Evolutionary conservation across 2,888 invertebrate species (phyloP).

Genomic region (Dryadula phaetusa): DNA sequence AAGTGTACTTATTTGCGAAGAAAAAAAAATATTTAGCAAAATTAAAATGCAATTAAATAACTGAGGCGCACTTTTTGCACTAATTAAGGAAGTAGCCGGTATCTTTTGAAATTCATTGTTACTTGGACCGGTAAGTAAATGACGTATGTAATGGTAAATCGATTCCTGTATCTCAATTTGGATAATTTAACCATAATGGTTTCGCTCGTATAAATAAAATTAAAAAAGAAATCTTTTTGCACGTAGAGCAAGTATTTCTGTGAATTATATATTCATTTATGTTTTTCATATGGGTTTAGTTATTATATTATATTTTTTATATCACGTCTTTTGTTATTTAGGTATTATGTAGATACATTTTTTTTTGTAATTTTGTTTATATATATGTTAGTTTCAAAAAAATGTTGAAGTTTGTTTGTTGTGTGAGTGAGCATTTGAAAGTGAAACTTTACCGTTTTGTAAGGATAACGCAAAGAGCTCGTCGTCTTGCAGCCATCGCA

Average conservation of each 20-base stretch:
- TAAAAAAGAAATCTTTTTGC: slow-evolving; percentile 25
- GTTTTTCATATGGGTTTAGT: background rate
- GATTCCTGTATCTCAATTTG: slow-evolving; percentile 34
- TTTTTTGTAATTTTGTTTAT: background rate
- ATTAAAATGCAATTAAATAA: slow-evolving; percentile 23
- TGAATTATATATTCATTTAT: background rate
- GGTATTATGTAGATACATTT: too few species aligned
- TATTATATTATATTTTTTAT: background rate
- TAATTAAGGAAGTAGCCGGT: slow-evolving; percentile 30
- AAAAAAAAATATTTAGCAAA: slow-evolving; percentile 11
- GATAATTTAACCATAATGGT: background rate
- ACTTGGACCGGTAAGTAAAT: slow-evolving; percentile 34
- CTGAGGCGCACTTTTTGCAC: slow-evolving; percentile 11
- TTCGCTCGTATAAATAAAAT: slow-evolving; percentile 6
- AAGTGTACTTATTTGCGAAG: background rate
- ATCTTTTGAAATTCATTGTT: slow-evolving; percentile 25
- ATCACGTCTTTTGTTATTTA: too few species aligned
- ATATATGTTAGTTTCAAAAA: background rate
- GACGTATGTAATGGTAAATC: slow-evolving; percentile 36
- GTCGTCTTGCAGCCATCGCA: slow-evolving; percentile 80
- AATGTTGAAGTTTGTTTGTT: background rate
- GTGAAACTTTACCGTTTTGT: slow-evolving; percentile 72
- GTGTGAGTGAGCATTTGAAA: slow-evolving; percentile 4
- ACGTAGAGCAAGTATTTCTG: background rate
- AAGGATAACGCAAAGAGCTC: slow-evolving; percentile 79